These are phyloP conservation scores for Idris sp. DNA, from an alignment of 1,140 invertebrate genomes.

Conservation along the genomic window DNA sequence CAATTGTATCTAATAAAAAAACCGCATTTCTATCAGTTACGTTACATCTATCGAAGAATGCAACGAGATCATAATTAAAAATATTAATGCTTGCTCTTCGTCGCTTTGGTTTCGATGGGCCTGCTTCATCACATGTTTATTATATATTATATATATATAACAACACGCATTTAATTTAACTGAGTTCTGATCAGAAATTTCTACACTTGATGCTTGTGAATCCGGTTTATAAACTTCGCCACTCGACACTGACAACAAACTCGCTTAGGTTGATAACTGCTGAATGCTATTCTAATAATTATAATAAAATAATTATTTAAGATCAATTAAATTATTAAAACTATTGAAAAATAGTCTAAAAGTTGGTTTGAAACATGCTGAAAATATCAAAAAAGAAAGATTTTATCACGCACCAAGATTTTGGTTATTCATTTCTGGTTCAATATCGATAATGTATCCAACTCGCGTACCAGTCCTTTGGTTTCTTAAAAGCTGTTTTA, in stretches of 20 bases:
- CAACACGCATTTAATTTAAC: no score
- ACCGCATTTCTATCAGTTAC: slow-evolving; percentile 1
- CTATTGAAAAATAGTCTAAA: background rate
- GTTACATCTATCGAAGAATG: slow-evolving; percentile 5
- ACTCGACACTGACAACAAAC: slow-evolving; percentile 3
- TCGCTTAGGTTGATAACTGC: background rate
- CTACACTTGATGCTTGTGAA: background rate
- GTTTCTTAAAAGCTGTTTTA: background rate
- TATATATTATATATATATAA: no score
- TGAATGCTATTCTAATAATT: background rate
- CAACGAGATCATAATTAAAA: background rate
- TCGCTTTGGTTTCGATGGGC: slow-evolving; percentile 1
- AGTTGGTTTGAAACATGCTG: no score
- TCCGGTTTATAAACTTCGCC: slow-evolving; percentile 3
- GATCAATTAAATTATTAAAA: background rate
- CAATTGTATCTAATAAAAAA: background rate
- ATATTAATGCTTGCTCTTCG: slow-evolving; percentile 4
- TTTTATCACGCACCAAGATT: background rate
- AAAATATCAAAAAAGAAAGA: background rate
- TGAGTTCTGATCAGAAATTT: no score
- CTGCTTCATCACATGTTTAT: no score
- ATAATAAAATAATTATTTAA: background rate
- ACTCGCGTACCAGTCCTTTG: slow-evolving; percentile 1
- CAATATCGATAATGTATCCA: slow-evolving; percentile 1
- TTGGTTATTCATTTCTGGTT: background rate